Conservation (phyloP, 1,140 invertebrate genomes). For the Halyomorpha halys region DNA sequence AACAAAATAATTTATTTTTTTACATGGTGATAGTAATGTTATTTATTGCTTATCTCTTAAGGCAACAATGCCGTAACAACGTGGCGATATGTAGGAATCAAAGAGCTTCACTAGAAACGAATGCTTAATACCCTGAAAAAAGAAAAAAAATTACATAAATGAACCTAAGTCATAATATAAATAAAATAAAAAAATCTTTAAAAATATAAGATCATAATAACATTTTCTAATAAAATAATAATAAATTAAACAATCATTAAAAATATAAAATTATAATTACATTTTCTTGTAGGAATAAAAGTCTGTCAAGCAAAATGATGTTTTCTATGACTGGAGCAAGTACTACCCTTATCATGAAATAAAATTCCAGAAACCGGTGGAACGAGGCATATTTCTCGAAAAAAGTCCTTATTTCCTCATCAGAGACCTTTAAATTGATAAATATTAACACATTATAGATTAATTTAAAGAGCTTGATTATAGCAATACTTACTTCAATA, state of each 20-base stretch:
- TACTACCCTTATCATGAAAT: conserved; percentile 68
- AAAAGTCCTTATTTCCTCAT: conserved; percentile 40
- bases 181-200: too few species aligned
- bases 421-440: conserved; percentile 37
- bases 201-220: too few species aligned
- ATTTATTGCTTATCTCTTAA: not conserved
- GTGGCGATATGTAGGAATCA: conserved; percentile 62
- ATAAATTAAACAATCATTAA: too few species aligned
- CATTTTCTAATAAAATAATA: too few species aligned
- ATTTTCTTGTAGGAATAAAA: conserved; percentile 65
- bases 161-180: too few species aligned
- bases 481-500: conserved; percentile 31
- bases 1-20: not conserved
- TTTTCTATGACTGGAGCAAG: conserved; percentile 75
- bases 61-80: conserved; percentile 58
- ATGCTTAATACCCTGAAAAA: conserved; percentile 41
- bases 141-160: not conserved
- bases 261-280: conserved; percentile 32
- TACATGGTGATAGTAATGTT: not conserved
- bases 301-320: conserved; percentile 71
- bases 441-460: not conserved
- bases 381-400: conserved; percentile 39
- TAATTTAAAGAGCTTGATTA: conserved; percentile 10
- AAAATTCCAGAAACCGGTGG: conserved; percentile 58
- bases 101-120: conserved; percentile 61